Conservation (phyloP, 2,113 vertebrate genomes). For the Scalopus aquaticus region DNA sequence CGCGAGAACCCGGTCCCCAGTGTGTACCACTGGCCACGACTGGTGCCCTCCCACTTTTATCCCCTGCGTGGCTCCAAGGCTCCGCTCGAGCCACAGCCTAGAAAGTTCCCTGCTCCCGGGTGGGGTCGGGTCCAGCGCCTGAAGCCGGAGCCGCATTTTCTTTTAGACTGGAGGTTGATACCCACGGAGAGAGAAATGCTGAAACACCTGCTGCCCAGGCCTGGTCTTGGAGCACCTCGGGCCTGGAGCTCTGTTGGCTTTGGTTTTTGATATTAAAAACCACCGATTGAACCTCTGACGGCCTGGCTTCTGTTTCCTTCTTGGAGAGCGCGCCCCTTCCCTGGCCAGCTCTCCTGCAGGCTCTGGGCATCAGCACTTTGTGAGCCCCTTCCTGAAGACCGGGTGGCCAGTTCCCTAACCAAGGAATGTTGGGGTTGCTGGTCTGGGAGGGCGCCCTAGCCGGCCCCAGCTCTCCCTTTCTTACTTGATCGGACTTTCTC, state of each 20-base stretch:
- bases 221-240: background rate
- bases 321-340: slow-evolving; percentile 10
- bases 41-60: background rate
- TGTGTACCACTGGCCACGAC: background rate
- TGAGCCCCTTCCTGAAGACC: background rate
- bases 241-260: background rate
- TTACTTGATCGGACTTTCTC: slow-evolving; percentile 70
- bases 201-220: slow-evolving; percentile 69
- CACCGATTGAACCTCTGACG: slow-evolving; percentile 44
- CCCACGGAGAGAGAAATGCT: background rate
- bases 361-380: background rate
- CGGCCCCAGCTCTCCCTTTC: background rate
- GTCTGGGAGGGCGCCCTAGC: background rate
- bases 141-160: slow-evolving; percentile 10
- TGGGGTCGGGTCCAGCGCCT: background rate
- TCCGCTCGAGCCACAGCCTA: slow-evolving; percentile 34
- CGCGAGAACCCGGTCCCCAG: background rate
- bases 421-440: background rate
- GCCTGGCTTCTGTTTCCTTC: background rate
- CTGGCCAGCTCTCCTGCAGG: background rate
- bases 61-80: background rate
- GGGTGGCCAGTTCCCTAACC: background rate
- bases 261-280: background rate
- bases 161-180: background rate
- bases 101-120: slow-evolving; percentile 59